Evolutionary conservation across 2,113 vertebrate genomes (phyloP).

Genomic region (Zapus hudsonius): DNA sequence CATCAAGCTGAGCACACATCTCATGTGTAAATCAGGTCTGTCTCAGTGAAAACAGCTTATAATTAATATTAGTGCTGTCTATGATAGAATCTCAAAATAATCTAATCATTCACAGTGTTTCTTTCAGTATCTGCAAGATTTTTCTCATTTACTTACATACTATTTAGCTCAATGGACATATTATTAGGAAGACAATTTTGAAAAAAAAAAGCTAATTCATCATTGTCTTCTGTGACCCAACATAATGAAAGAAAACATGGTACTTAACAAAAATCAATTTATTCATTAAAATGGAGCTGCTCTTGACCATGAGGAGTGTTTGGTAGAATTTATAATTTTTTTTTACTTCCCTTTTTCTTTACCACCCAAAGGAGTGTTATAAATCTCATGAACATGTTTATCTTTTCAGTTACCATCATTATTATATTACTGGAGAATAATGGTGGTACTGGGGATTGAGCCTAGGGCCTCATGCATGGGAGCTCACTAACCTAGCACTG

Average conservation of each 20-base stretch:
- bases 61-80: not conserved
- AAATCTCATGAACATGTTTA: not conserved
- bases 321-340: not conserved
- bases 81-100: not conserved
- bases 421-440: too few relatives aligned
- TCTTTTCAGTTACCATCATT: not conserved
- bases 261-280: not conserved
- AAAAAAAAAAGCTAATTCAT: not conserved
- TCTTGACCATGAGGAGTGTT: not conserved
- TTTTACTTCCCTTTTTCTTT: not conserved
- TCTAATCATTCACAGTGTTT: not conserved
- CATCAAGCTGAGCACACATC: not conserved
- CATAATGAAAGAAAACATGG: not conserved
- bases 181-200: not conserved
- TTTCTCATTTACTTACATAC: not conserved
- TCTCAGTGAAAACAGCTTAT: not conserved
- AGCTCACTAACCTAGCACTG: too few relatives aligned
- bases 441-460: too few relatives aligned
- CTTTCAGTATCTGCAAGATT: not conserved
- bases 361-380: not conserved
- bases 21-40: not conserved
- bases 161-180: not conserved
- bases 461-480: too few relatives aligned
- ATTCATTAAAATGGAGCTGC: not conserved
- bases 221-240: not conserved